phyloP scores from a whole-genome alignment of 2,888 invertebrate genomes.

The Hypercompe scribonia region DNA sequence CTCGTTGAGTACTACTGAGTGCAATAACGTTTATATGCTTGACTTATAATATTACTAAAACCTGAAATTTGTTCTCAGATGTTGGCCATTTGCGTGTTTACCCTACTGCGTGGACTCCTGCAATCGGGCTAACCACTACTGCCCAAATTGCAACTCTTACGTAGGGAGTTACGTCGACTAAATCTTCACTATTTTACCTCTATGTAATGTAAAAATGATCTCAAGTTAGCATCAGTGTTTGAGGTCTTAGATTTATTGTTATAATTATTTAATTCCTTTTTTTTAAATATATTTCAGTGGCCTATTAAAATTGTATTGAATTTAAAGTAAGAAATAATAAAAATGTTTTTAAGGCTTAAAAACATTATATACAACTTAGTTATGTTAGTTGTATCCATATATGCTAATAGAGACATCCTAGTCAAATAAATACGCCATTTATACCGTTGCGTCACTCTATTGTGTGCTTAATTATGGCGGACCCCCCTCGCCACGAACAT shows the following conservation, averaged over 20 bases:
- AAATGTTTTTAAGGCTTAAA: no score
- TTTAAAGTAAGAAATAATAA: no score
- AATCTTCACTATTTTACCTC: neutral
- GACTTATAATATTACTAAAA: neutral
- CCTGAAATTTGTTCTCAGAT: slow-evolving; percentile 62
- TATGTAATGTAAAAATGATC: neutral
- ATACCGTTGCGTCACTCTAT: neutral
- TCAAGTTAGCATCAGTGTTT: neutral
- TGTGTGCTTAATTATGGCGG: neutral
- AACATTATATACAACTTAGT: no score
- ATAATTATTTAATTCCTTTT: neutral
- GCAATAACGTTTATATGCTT: neutral
- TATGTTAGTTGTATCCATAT: no score
- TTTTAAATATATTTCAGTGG: neutral
- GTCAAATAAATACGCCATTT: neutral
- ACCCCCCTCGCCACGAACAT: neutral
- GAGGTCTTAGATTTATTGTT: neutral
- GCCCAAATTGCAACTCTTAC: slow-evolving; percentile 84
- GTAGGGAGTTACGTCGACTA: slow-evolving; percentile 76
- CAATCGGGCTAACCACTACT: slow-evolving; percentile 84
- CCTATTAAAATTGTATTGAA: no score
- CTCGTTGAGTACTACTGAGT: no score
- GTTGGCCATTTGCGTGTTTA: slow-evolving; percentile 84
- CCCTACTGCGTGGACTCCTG: slow-evolving; percentile 87
- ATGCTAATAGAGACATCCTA: neutral